Conservation (phyloP, 1,140 invertebrate species). For the Popillia japonica region DNA sequence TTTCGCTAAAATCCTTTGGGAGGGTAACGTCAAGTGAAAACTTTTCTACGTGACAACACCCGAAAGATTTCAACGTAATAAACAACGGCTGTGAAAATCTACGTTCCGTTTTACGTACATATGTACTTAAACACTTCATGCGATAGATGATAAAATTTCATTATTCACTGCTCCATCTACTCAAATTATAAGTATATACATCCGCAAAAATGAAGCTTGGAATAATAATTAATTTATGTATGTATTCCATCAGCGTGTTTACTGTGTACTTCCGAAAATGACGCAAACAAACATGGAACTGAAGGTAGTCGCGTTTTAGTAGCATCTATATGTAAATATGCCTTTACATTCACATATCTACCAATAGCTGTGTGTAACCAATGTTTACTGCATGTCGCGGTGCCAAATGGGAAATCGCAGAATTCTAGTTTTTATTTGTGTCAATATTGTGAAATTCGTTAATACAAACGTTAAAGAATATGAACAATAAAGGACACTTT, state of each 20-base stretch:
- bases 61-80: no score
- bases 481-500: no score
- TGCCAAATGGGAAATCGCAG: neutral
- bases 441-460: no score
- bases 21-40: no score
- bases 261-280: neutral
- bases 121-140: no score
- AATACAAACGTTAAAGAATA: no score
- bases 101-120: no score
- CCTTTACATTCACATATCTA: neutral
- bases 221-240: constrained; percentile 31
- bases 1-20: no score
- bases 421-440: no score
- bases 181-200: neutral
- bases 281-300: constrained; percentile 7
- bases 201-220: neutral
- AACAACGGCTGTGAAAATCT: no score
- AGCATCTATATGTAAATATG: neutral
- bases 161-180: neutral
- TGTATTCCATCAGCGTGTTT: constrained; percentile 4
- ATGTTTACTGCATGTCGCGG: neutral
- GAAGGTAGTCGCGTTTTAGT: neutral
- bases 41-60: no score
- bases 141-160: neutral
- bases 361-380: neutral